A percentile compares a stretch with the other conserved stretches of the same genome.
Evolutionary conservation across 2,797 vertebrate genomes (phyloP).

Genomic region (Alcedo atthis): DNA sequence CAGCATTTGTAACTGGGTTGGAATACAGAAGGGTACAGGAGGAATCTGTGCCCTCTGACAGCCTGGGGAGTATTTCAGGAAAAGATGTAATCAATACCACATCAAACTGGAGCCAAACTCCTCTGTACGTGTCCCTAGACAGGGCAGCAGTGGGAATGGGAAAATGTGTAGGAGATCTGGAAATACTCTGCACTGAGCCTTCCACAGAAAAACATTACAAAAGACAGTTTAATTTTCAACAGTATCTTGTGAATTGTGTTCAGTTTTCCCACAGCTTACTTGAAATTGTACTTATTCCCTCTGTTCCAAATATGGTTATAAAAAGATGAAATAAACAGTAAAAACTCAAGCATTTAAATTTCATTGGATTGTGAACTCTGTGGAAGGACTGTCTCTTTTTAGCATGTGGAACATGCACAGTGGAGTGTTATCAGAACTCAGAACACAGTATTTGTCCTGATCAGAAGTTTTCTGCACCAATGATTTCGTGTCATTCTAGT

Average conservation of each 20-base stretch:
- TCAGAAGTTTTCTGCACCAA: not conserved
- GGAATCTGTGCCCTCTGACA: accelerated
- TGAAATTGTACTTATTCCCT: not conserved
- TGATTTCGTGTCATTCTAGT: not conserved
- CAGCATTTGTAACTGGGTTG: not conserved
- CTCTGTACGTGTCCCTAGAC: not conserved
- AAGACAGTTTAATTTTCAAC: not conserved
- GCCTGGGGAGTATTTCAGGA: not conserved
- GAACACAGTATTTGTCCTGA: not conserved
- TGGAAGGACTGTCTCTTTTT: not conserved
- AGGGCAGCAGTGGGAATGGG: not conserved
- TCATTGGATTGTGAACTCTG: not conserved
- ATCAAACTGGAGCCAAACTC: not conserved
- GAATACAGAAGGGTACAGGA: not conserved
- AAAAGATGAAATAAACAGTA: not conserved
- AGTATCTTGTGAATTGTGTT: not conserved
- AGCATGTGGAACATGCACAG: not conserved
- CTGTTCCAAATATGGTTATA: not conserved
- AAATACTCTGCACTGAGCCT: not conserved
- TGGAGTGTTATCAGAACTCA: not conserved
- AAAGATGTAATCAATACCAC: not conserved
- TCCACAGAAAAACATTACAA: not conserved
- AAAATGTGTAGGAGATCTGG: accelerated
- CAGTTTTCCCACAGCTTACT: not conserved
- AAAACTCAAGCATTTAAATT: not conserved